Percentiles rank a stretch among this genome's conserved stretches.
phyloP scores from a whole-genome alignment of 2,888 invertebrate species.

The Linnaemya tessellans region DNA sequence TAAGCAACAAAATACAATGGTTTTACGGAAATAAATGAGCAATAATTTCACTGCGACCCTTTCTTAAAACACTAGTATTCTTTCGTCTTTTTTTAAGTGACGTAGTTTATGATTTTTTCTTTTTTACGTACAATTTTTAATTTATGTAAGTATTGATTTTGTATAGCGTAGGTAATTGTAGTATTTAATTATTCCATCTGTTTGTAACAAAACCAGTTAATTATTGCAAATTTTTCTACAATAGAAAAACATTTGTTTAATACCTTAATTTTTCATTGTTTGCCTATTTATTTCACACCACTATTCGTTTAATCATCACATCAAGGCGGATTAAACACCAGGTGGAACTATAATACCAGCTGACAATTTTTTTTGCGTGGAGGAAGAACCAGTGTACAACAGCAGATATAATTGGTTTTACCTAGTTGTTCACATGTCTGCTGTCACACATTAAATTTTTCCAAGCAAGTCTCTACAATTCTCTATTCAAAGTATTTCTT shows the following conservation, averaged over 20 bases:
- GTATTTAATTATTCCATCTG: slow-evolving; percentile 20
- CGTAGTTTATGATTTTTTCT: slow-evolving; percentile 51
- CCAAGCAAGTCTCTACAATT: too few species aligned
- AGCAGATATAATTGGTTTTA: too few species aligned
- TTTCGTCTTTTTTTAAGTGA: slow-evolving; percentile 53
- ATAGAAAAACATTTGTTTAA: slow-evolving; percentile 36
- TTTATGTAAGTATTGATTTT: slow-evolving; percentile 17
- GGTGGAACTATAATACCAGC: not conserved
- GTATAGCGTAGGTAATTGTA: not conserved
- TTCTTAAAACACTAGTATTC: slow-evolving; percentile 27
- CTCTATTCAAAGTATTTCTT: too few species aligned
- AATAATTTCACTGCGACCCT: slow-evolving; percentile 43
- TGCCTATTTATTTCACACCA: slow-evolving; percentile 19
- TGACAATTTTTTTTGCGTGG: too few species aligned
- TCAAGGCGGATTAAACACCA: not conserved
- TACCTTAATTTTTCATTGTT: slow-evolving; percentile 34
- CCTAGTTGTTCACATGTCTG: too few species aligned
- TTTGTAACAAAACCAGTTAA: slow-evolving; percentile 10
- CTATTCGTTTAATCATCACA: slow-evolving; percentile 39
- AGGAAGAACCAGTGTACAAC: too few species aligned
- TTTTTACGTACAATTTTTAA: not conserved
- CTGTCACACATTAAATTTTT: too few species aligned
- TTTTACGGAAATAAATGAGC: slow-evolving; percentile 15
- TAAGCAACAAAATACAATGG: slow-evolving; percentile 6
- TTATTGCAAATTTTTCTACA: slow-evolving; percentile 25